Conservation (phyloP, 1,140 invertebrate genomes). For the Thalassaphorura encarpata region DNA sequence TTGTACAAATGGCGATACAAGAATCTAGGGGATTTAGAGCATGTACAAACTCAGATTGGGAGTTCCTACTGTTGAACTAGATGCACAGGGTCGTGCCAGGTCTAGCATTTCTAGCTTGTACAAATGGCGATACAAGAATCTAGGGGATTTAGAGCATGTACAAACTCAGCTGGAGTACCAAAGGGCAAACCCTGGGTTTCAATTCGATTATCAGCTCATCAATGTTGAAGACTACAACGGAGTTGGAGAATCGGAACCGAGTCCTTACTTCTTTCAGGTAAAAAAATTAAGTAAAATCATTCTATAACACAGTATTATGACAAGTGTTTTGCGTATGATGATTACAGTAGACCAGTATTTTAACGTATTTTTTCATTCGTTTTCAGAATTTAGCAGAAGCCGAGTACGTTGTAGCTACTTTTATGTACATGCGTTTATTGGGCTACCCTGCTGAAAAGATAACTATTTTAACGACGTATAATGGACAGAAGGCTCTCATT, state of each 20-base stretch:
- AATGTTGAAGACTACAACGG: slow-evolving; percentile 97
- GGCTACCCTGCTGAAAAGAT: slow-evolving; percentile 97
- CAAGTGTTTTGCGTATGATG: too few relatives aligned
- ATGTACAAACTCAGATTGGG: slow-evolving; percentile 83
- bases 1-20: slow-evolving; percentile 98
- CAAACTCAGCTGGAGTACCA: slow-evolving; percentile 69
- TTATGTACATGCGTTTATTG: slow-evolving; percentile 96
- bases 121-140: slow-evolving; percentile 93
- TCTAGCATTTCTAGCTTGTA: slow-evolving; percentile 84
- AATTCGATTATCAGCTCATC: slow-evolving; percentile 89
- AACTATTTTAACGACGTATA: slow-evolving; percentile 98
- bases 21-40: slow-evolving; percentile 79
- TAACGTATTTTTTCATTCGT: slow-evolving; percentile 4
- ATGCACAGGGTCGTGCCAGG: slow-evolving; percentile 88
- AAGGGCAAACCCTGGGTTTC: slow-evolving; percentile 82
- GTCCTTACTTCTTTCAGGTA: slow-evolving; percentile 96
- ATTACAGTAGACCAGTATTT: too few relatives aligned
- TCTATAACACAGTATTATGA: too few relatives aligned
- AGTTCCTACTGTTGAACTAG: slow-evolving; percentile 92
- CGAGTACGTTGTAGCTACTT: slow-evolving; percentile 94
- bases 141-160: slow-evolving; percentile 87
- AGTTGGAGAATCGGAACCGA: slow-evolving; percentile 92
- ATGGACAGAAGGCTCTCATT: slow-evolving; percentile 97
- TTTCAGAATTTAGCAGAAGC: slow-evolving; percentile 93
- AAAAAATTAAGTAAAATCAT: too few relatives aligned